Percentiles rank a stretch among this genome's conserved stretches.
These are phyloP conservation scores for Paramormyrops hopkinsi DNA, from an alignment of 2,797 vertebrate genomes.

Conservation along the genomic window DNA sequence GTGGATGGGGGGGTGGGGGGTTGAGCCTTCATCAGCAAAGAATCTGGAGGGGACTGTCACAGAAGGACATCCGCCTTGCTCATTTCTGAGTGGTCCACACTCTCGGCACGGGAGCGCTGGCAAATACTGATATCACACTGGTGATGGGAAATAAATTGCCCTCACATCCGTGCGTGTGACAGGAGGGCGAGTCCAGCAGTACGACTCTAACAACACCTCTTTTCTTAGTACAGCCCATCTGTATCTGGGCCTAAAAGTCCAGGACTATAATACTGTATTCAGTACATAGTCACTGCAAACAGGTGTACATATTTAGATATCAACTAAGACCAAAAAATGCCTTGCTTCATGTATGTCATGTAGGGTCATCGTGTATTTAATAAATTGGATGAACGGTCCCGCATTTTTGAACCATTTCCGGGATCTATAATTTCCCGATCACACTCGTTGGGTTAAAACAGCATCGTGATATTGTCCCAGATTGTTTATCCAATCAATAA, in stretches of 20 bases:
- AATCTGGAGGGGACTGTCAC: not conserved
- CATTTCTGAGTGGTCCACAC: not conserved
- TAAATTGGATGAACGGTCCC: not conserved
- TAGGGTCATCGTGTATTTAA: not conserved
- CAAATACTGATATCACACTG: not conserved
- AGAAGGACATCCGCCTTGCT: not conserved
- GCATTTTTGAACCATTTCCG: not conserved
- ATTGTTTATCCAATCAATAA: constrained; percentile 31
- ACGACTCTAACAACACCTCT: not conserved
- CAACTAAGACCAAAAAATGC: not conserved
- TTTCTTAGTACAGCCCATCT: not conserved
- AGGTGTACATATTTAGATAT: not conserved
- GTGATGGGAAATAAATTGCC: constrained; percentile 8
- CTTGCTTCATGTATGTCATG: not conserved
- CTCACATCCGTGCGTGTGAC: not conserved
- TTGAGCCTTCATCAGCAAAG: not conserved
- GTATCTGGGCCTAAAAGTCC: not conserved
- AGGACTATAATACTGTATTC: not conserved
- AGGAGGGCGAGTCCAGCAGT: not conserved
- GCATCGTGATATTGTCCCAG: not conserved
- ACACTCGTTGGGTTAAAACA: not conserved
- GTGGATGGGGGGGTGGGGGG: too few species aligned
- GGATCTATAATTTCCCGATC: not conserved
- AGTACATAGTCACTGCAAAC: not conserved
- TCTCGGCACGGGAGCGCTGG: not conserved